Evolutionary conservation across 2,797 vertebrate genomes (phyloP).

Genomic region (Chromis chromis): DNA sequence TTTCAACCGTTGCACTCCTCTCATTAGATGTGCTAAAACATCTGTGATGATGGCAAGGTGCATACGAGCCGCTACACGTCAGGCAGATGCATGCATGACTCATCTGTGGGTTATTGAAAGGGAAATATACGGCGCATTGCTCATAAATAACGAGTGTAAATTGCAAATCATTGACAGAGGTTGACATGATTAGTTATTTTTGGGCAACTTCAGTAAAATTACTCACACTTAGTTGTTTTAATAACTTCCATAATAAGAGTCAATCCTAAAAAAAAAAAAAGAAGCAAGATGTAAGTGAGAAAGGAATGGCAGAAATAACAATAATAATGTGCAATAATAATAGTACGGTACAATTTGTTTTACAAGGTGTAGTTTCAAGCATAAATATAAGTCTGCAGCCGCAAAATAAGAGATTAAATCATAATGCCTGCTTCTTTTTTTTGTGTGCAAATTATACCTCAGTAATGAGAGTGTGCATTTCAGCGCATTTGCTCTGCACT

Average conservation of each 20-base stretch:
- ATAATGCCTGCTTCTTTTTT: slow-evolving; percentile 9
- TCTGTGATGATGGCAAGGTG: slow-evolving; percentile 40
- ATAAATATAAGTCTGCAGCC: slow-evolving; percentile 34
- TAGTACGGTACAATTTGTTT: slow-evolving; percentile 66
- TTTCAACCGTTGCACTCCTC: slow-evolving; percentile 8
- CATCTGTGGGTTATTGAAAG: slow-evolving; percentile 55
- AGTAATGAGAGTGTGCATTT: slow-evolving; percentile 26
- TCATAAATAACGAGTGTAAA: slow-evolving; percentile 67
- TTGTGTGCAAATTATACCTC: slow-evolving; percentile 37
- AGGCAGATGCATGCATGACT: slow-evolving; percentile 63
- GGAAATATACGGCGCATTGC: slow-evolving; percentile 46
- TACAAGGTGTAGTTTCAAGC: slow-evolving; percentile 56
- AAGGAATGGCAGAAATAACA: slow-evolving; percentile 47
- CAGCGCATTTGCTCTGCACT: background rate
- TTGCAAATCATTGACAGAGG: slow-evolving; percentile 58
- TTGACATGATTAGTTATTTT: slow-evolving; percentile 60
- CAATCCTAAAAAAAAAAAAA: slow-evolving; percentile 28
- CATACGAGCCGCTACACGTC: slow-evolving; percentile 58
- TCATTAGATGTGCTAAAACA: slow-evolving; percentile 46
- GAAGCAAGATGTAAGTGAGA: slow-evolving; percentile 23
- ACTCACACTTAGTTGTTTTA: slow-evolving; percentile 48
- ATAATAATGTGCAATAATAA: slow-evolving; percentile 28
- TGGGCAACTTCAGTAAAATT: slow-evolving; percentile 50
- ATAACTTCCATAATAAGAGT: slow-evolving; percentile 59
- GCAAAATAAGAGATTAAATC: slow-evolving; percentile 5